Evolutionary conservation across 1,140 invertebrate genomes (phyloP), one percentile per base, ranked within the genome.

Genomic region (Nymphalis io): DNA sequence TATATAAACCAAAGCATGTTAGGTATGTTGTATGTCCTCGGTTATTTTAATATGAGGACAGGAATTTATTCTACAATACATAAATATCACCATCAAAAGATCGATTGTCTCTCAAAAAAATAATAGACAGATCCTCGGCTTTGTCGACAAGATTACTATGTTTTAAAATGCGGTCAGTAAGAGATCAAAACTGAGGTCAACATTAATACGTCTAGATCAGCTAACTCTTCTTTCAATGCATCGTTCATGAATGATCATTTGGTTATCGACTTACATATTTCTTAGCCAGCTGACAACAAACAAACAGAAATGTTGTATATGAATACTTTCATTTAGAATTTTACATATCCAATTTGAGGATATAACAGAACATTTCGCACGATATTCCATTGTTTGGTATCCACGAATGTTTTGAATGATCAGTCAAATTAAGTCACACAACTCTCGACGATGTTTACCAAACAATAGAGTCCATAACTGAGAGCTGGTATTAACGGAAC

Each of bases 381-480:
- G 53, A 42, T 46, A 46, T 58, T 57, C 60, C 46, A 63, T 63
- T 63, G 60, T 59, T 68, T 39, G 46, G 4, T 21, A 51, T 40
- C 23, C 6, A 40, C 46, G 27, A 68, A 60, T 55, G 44, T 61
- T 48, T 61, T 68, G 57, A 60, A 21, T 27, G 18, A 42, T 42
- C 44, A 18, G 42, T 61, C 59, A 53, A 66, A 53, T 53, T 2
- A 16, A 61, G 53, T 21, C 59, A 68, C 59, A 48, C 58, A 55
- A 60, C 10, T 53, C 15, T 51, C 58, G 66, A 40, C 58, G 27
- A 40, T 68, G 58, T 55, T 55, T 44, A 61, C 58, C 23, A 60
- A 68, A 68, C 46, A 68, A 68, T 68, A 68, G 66, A 60, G 66
- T 18, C 18, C 33, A 60, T 40, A 66, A 66, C 40, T 10, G 62